Percentiles rank a stretch among this genome's conserved stretches.
Evolutionary conservation across 2,888 invertebrate species (phyloP).

Genomic region (Caenorhabditis sinica): DNA sequence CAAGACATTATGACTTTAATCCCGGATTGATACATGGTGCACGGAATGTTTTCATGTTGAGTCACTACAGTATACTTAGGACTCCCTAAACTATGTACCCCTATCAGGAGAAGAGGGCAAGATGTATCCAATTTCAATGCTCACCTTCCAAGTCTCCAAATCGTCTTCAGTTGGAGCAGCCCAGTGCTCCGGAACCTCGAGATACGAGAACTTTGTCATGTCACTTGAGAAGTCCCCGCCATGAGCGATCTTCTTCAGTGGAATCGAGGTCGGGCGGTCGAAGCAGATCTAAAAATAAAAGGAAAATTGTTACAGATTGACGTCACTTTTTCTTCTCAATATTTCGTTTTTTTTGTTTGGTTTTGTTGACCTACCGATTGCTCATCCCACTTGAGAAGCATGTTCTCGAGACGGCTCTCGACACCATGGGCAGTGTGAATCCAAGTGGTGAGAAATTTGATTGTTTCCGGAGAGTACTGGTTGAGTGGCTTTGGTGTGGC

Average conservation of each 20-base stretch:
- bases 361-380: slow-evolving; percentile 32
- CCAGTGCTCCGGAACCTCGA: slow-evolving; percentile 59
- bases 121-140: neutral
- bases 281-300: slow-evolving; percentile 59
- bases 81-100: neutral
- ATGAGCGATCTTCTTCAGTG: slow-evolving; percentile 36
- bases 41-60: neutral
- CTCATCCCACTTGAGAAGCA: slow-evolving; percentile 60
- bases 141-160: slow-evolving; percentile 39
- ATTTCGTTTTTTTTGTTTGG: too few relatives aligned
- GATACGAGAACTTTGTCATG: slow-evolving; percentile 45
- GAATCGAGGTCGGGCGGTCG: slow-evolving; percentile 12
- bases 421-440: slow-evolving; percentile 52
- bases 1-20: neutral
- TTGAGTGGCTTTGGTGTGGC: slow-evolving; percentile 33
- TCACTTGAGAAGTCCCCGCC: slow-evolving; percentile 48
- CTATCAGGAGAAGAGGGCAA: too few relatives aligned
- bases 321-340: slow-evolving; percentile 20
- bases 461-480: slow-evolving; percentile 51
- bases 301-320: slow-evolving; percentile 7
- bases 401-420: slow-evolving; percentile 58
- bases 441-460: slow-evolving; percentile 51
- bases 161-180: slow-evolving; percentile 30
- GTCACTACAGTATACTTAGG: neutral
- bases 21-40: neutral